Evolutionary conservation across 2,797 vertebrate genomes (phyloP).

Genomic region (Arctocebus calabarensis): DNA sequence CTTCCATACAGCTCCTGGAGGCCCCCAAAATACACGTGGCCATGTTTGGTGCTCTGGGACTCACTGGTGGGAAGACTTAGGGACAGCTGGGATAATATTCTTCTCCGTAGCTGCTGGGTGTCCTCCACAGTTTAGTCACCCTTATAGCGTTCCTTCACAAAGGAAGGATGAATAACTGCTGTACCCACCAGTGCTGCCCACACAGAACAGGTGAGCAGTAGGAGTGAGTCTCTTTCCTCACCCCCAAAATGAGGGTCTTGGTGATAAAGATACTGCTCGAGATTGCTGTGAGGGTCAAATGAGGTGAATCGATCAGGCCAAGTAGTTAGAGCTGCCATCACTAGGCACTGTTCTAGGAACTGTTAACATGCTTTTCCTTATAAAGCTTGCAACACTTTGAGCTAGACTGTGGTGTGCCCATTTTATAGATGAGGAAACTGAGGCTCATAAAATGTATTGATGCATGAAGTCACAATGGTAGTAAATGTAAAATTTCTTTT

Average conservation of each 20-base stretch:
- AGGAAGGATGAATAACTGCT: background rate
- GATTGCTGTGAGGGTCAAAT: background rate
- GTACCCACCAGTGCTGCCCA: background rate
- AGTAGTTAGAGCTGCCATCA: background rate
- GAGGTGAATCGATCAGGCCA: background rate
- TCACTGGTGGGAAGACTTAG: slow-evolving; percentile 4
- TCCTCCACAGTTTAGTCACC: background rate
- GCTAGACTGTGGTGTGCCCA: background rate
- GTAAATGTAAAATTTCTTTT: background rate
- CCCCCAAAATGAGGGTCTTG: background rate
- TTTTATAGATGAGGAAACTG: background rate
- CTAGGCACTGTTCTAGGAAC: background rate
- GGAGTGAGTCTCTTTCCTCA: background rate
- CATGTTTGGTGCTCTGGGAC: background rate
- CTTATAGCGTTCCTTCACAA: background rate
- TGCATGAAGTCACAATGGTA: background rate
- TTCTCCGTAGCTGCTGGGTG: background rate
- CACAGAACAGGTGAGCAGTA: background rate
- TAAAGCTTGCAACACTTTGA: background rate
- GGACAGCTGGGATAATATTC: background rate
- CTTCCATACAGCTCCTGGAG: slow-evolving; percentile 53
- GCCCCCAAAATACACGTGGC: slow-evolving; percentile 52
- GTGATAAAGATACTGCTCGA: background rate
- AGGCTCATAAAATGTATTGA: background rate
- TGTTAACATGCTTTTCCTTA: background rate